Evolutionary conservation across 2,797 vertebrate species (phyloP), one percentile per base, ranked within the genome.

Genomic region (Anguilla pacifica): DNA sequence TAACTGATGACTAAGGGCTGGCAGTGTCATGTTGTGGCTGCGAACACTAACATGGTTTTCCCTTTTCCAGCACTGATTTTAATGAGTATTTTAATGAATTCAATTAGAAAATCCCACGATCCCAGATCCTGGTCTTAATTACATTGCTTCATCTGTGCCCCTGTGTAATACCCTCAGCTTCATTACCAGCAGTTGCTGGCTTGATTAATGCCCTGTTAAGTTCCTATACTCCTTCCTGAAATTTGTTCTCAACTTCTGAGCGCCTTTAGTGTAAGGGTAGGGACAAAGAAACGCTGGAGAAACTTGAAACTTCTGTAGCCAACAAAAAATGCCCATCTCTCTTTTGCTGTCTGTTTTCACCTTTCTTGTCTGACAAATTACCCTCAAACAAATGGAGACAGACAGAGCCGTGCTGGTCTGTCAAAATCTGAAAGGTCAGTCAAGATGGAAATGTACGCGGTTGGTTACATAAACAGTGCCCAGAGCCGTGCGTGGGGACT

Each of bases 31-130:
- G 15, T 25, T 70, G 25, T 70, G 19, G 64, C 64, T 28, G 64
- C 25, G 10, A n/a, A 70, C 64, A 7, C 64, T 70, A n/a, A 11
- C n/a, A 70, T 70, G 64, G 6, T 28, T 70, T 70, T n/a, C n/a
- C 64, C 7, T 28, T 70, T n/a, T n/a, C 19, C 61, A 22, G 61
- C 25, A 70, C 64, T 70, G 64, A 70, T 70, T 70, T 70, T 70
- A n/a, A 70, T 70, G 64, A 7, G 64, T 9, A n/a, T 70, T n/a
- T 70, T n/a, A 70, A 70, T 70, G 64, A 70, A 70, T 70, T 70
- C 64, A 70, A n/a, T 70, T 70, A 28, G 25, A n/a, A 70, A 70
- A 70, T 70, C 64, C n/a, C 25, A 7, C 15, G n/a, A 7, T 70
- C 64, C n/a, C 64, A 70, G 64, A n/a, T 9, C 64, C 64, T 70